Evolutionary conservation across 2,113 vertebrate species (phyloP), one percentile per base, ranked within the genome.

Genomic region (Syngnathus typhle): DNA sequence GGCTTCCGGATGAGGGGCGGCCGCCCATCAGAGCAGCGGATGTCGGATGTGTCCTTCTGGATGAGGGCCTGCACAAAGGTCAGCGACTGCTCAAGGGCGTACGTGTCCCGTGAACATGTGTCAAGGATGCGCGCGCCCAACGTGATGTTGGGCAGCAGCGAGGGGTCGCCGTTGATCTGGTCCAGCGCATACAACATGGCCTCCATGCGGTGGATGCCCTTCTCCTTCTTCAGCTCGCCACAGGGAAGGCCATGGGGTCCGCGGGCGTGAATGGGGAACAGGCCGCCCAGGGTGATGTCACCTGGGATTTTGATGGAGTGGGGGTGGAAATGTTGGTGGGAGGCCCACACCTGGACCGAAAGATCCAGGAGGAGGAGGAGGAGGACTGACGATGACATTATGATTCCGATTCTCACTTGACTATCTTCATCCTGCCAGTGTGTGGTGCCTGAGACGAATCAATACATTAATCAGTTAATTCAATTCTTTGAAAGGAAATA

Each of bases 181-280:
- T 97, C 95, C 81, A 96, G 86, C 0, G 94, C 95, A 1, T 96
- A 97, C 37, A 96, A 73, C 95, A 97, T 96, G 80, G 94, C 95
- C 76, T 96, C 95, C 85, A 97, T 88, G 1, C 95, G 92, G 60
- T 97, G 95, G 70, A 97, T 91, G 0, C 95, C 95, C 71, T 94
- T 94, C 84, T 97, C 95, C 71, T 95, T 97, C 89, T 96, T 96
- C 32, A 96, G 85, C 44, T 89, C 89, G 0, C 94, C 95, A 1
- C 95, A 96, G 0, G 93, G 88, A 1, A 91, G 62, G 0, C 95
- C 94, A 0, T 93, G 90, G 0, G 92, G 91, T 0, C 95, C 95
- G 0, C 93, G 91, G 51, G 93, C 75, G 3, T 96, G 95, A 19
- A 96, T 91, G 0, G 95, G 94, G 75, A 96, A 96, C n/a, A 96